A percentile compares a stretch with the other conserved stretches of the same genome.
These are phyloP conservation scores for Mesaphorura yosii DNA, from an alignment of 1,140 invertebrate genomes.

Conservation along the genomic window DNA sequence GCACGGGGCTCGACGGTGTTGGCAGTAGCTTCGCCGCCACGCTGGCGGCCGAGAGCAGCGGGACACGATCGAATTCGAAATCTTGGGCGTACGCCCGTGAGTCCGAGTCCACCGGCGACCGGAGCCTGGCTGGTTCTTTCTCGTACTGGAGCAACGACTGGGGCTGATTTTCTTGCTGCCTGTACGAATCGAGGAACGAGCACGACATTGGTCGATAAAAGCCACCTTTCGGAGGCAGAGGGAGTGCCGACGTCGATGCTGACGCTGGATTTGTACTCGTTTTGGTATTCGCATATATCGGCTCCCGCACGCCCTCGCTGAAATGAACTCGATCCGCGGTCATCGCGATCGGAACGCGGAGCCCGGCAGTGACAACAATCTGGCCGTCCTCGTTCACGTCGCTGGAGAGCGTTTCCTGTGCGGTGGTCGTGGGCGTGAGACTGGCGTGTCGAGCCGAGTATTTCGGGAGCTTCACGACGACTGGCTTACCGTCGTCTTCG, in stretches of 20 bases:
- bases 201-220: conserved; percentile 30
- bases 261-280: not conserved
- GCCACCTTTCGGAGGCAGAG: conserved; percentile 20
- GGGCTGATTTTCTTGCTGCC: not conserved
- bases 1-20: conserved; percentile 21
- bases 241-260: conserved; percentile 13
- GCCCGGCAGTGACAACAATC: conserved; percentile 22
- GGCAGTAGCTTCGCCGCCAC: conserved; percentile 12
- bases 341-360: conserved; percentile 21
- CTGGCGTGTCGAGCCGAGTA: too few species aligned
- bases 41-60: conserved; percentile 10
- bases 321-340: not conserved
- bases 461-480: conserved; percentile 21
- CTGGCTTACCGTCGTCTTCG: conserved; percentile 16
- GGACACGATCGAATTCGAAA: conserved; percentile 15
- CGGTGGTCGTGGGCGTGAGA: too few species aligned
- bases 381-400: conserved; percentile 18
- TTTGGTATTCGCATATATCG: conserved; percentile 3
- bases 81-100: not conserved
- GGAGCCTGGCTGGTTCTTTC: not conserved
- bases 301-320: not conserved
- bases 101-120: not conserved
- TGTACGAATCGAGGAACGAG: conserved; percentile 25
- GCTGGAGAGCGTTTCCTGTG: conserved; percentile 1
- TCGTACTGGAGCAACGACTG: not conserved